Evolutionary conservation across 2,797 vertebrate species (phyloP).

Genomic region (Balearica regulorum): DNA sequence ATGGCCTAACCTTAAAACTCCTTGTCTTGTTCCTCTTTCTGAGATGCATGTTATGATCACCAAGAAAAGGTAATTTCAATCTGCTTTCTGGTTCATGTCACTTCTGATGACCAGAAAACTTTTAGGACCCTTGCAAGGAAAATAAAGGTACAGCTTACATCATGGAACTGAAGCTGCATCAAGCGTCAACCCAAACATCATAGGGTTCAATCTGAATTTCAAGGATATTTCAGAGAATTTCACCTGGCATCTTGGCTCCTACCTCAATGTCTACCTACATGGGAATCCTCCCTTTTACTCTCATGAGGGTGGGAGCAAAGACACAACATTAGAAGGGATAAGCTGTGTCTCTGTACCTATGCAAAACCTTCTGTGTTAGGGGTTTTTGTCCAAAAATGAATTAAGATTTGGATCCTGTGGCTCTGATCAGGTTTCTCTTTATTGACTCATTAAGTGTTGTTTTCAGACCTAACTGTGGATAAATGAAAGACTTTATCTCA

Average conservation of each 20-base stretch:
- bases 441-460: not conserved
- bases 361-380: not conserved
- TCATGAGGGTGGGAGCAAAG: not conserved
- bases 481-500: slow-evolving; percentile 26
- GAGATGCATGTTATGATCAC: not conserved
- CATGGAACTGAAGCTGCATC: not conserved
- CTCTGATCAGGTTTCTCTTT: not conserved
- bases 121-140: not conserved
- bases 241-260: not conserved
- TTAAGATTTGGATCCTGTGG: not conserved
- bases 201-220: not conserved
- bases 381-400: not conserved
- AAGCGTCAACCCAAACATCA: not conserved
- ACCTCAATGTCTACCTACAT: not conserved
- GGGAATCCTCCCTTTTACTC: not conserved
- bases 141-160: not conserved
- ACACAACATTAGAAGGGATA: not conserved
- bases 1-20: not conserved
- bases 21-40: not conserved
- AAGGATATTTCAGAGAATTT: not conserved
- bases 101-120: not conserved
- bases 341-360: not conserved
- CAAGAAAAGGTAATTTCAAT: not conserved
- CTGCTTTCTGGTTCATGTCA: not conserved
- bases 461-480: not conserved